Conservation (phyloP, 1,140 invertebrate species). For the Drosophila seguyi region DNA sequence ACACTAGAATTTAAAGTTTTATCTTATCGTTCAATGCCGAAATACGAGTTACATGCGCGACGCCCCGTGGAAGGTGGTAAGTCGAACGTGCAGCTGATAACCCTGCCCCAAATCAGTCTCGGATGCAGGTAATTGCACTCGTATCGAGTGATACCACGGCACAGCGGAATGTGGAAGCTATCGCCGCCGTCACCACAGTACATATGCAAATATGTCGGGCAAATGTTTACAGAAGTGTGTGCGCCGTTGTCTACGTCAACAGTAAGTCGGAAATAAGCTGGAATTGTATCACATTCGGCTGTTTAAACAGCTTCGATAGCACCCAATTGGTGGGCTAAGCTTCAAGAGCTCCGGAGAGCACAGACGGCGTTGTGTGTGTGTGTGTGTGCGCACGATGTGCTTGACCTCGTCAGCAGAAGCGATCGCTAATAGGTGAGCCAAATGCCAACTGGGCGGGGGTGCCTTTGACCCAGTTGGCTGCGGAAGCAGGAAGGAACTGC, state of each 20-base stretch:
- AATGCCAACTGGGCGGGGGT: conserved; percentile 10
- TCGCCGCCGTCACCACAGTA: neutral
- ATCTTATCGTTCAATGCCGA: conserved; percentile 49
- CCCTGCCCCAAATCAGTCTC: neutral
- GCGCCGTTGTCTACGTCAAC: conserved; percentile 46
- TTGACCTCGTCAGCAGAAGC: conserved; percentile 29
- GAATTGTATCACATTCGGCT: conserved; percentile 41
- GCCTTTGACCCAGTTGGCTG: conserved; percentile 38
- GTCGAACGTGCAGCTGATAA: conserved; percentile 34
- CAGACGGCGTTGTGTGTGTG: conserved; percentile 9
- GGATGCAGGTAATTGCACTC: conserved; percentile 1
- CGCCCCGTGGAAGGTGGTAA: conserved; percentile 9
- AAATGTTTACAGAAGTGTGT: conserved; percentile 29
- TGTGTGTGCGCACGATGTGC: conserved; percentile 6
- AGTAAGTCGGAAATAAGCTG: conserved; percentile 32
- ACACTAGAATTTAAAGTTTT: conserved; percentile 11
- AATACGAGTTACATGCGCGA: conserved; percentile 16
- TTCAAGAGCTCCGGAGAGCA: conserved; percentile 7
- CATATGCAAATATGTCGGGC: conserved; percentile 7
- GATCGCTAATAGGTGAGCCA: conserved; percentile 30
- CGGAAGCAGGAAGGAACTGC: conserved; percentile 12
- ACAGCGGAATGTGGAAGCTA: conserved; percentile 21
- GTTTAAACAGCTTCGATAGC: conserved; percentile 47
- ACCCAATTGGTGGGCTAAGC: neutral
- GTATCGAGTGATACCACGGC: conserved; percentile 5